Conservation (phyloP, 2,888 invertebrate genomes). For the Ophion costatus region DNA sequence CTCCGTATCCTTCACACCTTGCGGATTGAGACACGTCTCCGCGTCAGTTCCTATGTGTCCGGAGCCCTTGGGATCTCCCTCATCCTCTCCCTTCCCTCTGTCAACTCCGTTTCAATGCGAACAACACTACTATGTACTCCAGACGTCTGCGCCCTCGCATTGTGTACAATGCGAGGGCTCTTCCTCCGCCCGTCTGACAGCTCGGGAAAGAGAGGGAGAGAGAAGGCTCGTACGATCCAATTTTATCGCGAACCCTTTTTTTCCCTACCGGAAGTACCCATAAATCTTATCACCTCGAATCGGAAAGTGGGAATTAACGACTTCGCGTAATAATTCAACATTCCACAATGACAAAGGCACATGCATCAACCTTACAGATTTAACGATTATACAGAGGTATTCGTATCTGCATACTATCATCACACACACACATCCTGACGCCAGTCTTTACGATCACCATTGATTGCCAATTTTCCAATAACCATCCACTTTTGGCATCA, state of each 20-base stretch:
- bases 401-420: background rate
- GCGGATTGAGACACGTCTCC: constrained; percentile 49
- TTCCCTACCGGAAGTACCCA: constrained; percentile 42
- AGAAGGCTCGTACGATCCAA: constrained; percentile 48
- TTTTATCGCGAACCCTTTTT: constrained; percentile 53
- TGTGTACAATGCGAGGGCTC: constrained; percentile 51
- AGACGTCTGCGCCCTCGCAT: constrained; percentile 62
- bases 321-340: background rate
- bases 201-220: background rate
- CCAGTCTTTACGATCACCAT: background rate
- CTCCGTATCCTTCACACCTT: constrained; percentile 36
- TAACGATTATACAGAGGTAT: background rate
- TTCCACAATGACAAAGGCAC: background rate
- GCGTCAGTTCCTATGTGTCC: constrained; percentile 14
- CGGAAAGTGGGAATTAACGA: background rate
- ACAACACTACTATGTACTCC: constrained; percentile 65
- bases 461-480: background rate
- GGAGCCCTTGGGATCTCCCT: constrained; percentile 28
- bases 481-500: constrained; percentile 43
- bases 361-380: background rate
- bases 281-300: constrained; percentile 25
- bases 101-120: constrained; percentile 60
- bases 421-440: background rate
- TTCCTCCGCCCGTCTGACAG: constrained; percentile 10
- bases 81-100: constrained; percentile 26